These are phyloP conservation scores for Proteles cristata DNA, from an alignment of 2,113 vertebrate genomes.

Conservation along the genomic window DNA sequence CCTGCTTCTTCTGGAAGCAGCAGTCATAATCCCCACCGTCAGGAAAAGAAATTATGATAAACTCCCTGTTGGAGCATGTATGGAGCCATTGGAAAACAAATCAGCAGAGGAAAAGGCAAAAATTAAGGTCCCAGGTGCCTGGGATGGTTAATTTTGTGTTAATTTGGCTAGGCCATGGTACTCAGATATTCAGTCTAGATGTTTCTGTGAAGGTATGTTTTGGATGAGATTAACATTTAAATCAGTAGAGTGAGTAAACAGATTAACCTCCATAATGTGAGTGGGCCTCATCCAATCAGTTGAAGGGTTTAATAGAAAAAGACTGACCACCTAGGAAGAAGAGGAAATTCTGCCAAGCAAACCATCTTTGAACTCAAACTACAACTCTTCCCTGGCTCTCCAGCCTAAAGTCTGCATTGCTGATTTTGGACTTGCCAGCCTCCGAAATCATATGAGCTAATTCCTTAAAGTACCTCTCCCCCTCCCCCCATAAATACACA, in stretches of 20 bases:
- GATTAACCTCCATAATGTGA: not conserved
- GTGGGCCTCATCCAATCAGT: not conserved
- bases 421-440: not conserved
- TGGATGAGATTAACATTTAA: not conserved
- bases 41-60: constrained; percentile 10
- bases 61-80: not conserved
- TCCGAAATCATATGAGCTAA: not conserved
- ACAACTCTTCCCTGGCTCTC: not conserved
- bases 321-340: not conserved
- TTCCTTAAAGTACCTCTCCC: constrained; percentile 11
- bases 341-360: not conserved
- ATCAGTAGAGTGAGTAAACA: not conserved
- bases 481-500: not conserved
- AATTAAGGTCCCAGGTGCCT: not conserved
- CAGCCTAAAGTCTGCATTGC: not conserved
- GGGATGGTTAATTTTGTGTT: not conserved
- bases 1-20: not conserved
- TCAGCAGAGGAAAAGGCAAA: constrained; percentile 7
- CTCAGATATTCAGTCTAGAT: not conserved
- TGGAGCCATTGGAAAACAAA: not conserved
- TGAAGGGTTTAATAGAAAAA: constrained; percentile 8
- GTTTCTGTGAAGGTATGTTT: not conserved
- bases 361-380: not conserved
- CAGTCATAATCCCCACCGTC: not conserved
- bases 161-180: not conserved